phyloP scores from a whole-genome alignment of 2,113 vertebrate genomes.

The Ictalurus furcatus region DNA sequence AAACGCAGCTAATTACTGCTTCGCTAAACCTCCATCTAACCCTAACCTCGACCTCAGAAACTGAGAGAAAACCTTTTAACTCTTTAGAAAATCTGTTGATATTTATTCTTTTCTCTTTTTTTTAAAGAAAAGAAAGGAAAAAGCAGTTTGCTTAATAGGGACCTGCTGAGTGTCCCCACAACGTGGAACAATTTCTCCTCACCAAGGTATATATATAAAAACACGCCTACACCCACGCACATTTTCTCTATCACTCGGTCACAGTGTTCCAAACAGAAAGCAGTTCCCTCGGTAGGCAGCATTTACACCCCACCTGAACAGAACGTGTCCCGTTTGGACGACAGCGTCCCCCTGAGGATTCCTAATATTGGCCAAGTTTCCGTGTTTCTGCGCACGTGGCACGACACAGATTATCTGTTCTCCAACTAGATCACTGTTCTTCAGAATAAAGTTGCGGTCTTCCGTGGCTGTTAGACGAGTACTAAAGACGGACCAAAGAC shows the following conservation, averaged over 20 bases:
- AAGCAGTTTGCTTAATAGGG: too few species aligned
- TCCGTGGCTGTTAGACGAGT: not conserved
- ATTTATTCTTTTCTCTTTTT: too few species aligned
- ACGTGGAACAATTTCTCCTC: too few species aligned
- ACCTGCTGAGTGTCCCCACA: too few species aligned
- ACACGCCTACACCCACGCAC: conserved; percentile 3
- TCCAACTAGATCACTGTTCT: conserved; percentile 27
- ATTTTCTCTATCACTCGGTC: not conserved
- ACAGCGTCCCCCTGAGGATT: not conserved
- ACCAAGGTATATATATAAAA: not conserved
- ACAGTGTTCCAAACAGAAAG: not conserved
- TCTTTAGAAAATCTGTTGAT: too few species aligned
- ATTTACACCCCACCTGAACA: not conserved
- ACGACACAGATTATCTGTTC: conserved; percentile 41
- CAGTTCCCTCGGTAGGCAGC: not conserved
- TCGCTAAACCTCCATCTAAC: too few species aligned
- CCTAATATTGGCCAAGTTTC: not conserved
- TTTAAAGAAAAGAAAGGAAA: too few species aligned
- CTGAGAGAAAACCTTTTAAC: too few species aligned
- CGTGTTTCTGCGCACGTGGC: not conserved
- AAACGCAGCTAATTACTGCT: too few species aligned
- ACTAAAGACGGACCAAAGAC: not conserved
- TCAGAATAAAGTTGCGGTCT: not conserved
- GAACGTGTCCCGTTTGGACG: not conserved
- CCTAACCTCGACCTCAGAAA: too few species aligned